These are phyloP conservation scores for Eupithecia insigniata DNA, from an alignment of 2,888 invertebrate genomes.

Conservation along the genomic window DNA sequence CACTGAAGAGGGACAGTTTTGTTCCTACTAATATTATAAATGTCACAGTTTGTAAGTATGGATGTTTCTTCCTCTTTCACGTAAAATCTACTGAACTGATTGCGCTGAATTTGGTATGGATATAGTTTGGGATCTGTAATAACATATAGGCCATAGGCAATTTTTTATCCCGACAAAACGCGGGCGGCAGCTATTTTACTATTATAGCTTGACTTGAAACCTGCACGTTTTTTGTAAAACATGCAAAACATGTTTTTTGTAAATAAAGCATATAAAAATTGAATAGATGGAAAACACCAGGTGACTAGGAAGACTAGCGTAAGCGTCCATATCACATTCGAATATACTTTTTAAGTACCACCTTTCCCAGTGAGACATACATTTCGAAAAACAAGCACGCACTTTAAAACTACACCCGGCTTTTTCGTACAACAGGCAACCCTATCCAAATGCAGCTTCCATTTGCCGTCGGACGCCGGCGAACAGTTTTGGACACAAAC, in stretches of 20 bases:
- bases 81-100: too few relatives aligned
- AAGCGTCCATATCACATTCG: background rate
- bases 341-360: background rate
- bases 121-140: too few relatives aligned
- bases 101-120: too few relatives aligned
- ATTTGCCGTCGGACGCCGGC: conserved; percentile 57
- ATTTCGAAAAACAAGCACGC: background rate
- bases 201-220: background rate
- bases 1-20: background rate
- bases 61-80: too few relatives aligned
- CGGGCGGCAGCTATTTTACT: too few relatives aligned
- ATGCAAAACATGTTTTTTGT: too few relatives aligned
- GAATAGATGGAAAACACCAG: background rate
- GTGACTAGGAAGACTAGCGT: background rate
- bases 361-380: background rate
- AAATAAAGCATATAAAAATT: background rate
- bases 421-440: conserved; percentile 10
- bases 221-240: background rate
- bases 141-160: too few relatives aligned
- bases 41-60: too few relatives aligned
- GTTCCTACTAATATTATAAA: background rate
- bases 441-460: conserved; percentile 53
- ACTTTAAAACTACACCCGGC: background rate
- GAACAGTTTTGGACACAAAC: conserved; percentile 62
- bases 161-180: too few relatives aligned